Evolutionary conservation across 2,888 invertebrate genomes (phyloP), one percentile per base, ranked within the genome.

Genomic region (Gastrophysa polygoni): DNA sequence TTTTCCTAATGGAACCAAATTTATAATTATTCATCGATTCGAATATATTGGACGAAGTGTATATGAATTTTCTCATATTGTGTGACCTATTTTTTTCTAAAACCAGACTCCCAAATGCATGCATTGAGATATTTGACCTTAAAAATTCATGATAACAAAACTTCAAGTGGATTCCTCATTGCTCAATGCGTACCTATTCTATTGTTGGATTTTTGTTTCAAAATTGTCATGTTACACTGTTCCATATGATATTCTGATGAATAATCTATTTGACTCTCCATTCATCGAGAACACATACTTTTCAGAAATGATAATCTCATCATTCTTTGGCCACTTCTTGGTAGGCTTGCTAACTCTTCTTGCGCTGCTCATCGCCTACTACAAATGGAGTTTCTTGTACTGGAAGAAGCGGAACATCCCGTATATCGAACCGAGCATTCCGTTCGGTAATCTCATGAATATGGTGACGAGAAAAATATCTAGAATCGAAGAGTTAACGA

Each of bases 381-480:
- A 48, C 18, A 51, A 32, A 48, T 61, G 61, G 61, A 38, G 43
- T 10, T 61, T 32, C 28, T 44, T 48, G 20, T 61, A 61, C 16
- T 61, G 61, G 61, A 52, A 61, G 6, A 32, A 48, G 29, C 34
- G 52, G 28, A 52, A 46, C n/a, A 28, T 61, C 10, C 57, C 61
- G 5, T 54, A 48, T 16, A 8, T 61, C 4, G 61, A 61, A 28
- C 61, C 61, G n/a, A 10, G 18, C 0, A 52, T 61, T 11, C 61
- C 61, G 0, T 57, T 52, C 20, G 61, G 61, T 1, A 59, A 21
- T 32, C 46, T 54, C 14, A 34, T 54, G 43, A 54, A 54, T 16
- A 21, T 54, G 54, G n/a, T 54, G 24, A 54, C 54, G 5, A 54
- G 54, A 14, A 54, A 54, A 54, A 54, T 54, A 34, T 54, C 54